These are phyloP conservation scores for Eclectus roratus DNA, from an alignment of 2,113 vertebrate genomes.

Conservation along the genomic window DNA sequence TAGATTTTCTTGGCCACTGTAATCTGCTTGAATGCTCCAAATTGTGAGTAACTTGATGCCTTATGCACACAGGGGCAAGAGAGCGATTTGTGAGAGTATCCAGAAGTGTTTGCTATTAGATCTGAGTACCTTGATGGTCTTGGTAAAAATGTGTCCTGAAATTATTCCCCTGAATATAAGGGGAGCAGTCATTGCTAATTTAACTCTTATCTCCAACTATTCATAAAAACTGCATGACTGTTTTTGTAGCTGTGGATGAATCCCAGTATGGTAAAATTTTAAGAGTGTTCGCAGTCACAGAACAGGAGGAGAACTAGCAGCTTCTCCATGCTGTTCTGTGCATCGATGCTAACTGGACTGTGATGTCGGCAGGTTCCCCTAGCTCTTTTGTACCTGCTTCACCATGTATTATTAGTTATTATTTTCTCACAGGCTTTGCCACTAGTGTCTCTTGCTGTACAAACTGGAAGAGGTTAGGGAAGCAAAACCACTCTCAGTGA, in stretches of 20 bases:
- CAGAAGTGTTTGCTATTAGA: neutral
- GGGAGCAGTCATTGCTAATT: neutral
- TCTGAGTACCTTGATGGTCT: neutral
- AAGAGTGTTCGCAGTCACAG: neutral
- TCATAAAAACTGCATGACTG: neutral
- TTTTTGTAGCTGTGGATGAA: neutral
- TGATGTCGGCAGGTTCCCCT: neutral
- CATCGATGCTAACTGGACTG: neutral
- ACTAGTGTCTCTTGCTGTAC: neutral
- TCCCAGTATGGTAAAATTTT: neutral
- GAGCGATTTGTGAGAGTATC: neutral
- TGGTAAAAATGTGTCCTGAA: neutral
- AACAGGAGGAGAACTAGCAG: neutral
- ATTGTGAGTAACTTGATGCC: slow-evolving; percentile 1
- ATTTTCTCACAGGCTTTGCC: neutral
- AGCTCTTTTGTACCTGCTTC: neutral
- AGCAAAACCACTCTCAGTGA: neutral
- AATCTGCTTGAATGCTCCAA: neutral
- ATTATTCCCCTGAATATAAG: neutral
- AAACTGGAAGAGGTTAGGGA: neutral
- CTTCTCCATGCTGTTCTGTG: neutral
- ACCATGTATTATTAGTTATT: neutral
- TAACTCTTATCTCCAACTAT: neutral
- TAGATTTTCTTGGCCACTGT: slow-evolving; percentile 20
- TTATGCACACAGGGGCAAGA: neutral